Evolutionary conservation across 2,888 invertebrate genomes (phyloP), one percentile per base, ranked within the genome.

Genomic region (Ischnus inquisitorius): DNA sequence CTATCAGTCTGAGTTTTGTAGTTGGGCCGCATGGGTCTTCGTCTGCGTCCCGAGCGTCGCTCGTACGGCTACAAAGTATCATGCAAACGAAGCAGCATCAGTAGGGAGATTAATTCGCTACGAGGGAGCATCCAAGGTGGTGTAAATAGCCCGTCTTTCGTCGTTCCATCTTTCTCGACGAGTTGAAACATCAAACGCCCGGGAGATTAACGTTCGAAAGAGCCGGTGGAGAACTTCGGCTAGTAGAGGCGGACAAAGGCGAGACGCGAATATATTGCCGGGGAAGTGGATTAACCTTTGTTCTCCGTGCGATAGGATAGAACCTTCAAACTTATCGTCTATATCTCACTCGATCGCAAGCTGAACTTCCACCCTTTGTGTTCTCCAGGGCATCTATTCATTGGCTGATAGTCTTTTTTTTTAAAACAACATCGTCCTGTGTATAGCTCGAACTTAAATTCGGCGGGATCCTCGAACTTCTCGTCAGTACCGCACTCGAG

Each of bases 1-100:
- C 86, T 88, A 88, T 89, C 88, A 83, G 57, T 25, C 25, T 41
- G 51, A 54, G 39, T 41, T 60, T 60, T 28, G 57, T 74, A 34
- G 62, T 39, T 54, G 14, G 12, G 19, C 43, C 4, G n/a, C 41
- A 12, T 12, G 25, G 22, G 22, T 48, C n/a, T 14, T 3, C 43
- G 8, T 39, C 25, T n/a, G 34, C 41, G 43, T 64, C 28, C 25
- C 6, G 28, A 74, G 60, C 43, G 34, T 46, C 54, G 60, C n/a
- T 79, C 75, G 64, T 78, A 43, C 60, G 71, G 12, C 48, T 46
- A 12, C 16, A 67, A 19, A 74, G 54, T 69, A 81, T 64, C 79
- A 84, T 84, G 86, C 74, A 79, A 84, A 86, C 83, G 79, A 62
- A 64, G 62, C 62, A 43, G 62, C 28, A 57, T 57, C 62, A 51